Base-by-base conservation (phyloP, 2,797 vertebrate species). In the Amblyraja radiata region DNA sequence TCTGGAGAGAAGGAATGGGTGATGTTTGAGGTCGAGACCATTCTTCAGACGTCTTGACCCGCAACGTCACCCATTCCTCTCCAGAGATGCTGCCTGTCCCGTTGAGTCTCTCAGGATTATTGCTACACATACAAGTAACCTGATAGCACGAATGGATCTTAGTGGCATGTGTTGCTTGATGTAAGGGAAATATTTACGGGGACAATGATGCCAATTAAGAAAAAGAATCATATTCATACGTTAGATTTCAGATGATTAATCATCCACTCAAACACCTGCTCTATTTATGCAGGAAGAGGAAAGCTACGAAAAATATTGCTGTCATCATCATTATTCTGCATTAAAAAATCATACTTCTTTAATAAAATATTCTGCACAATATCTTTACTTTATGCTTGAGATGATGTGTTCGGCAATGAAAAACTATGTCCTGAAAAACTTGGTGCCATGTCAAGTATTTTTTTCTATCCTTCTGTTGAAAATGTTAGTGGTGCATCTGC, bases 171-270 rank as follows among this genome's bases (percentile, higher is more conserved):
- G 63, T 58, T 84, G 81, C 54, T 61, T 61, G 61, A 84, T 13
- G 11, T 13, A 61, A 28, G 61, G 14, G 21, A 68, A 88, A 14
- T 61, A 25, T 5, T 86, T 28, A 18, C 28, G 6, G 58, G 83
- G 83, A 10, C 28, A 63, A 16, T n/a, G 83, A 32, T 63, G 58
- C 58, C 25, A 61, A 13, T 86, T 65, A 63, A 86, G 28, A 86
- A 86, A 78, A 63, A 28, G 25, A 84, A n/a, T 63, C 58, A 18
- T 7, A 32, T 63, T n/a, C 58, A 63, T 63, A n/a, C 61, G 58
- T 86, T 86, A 63, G 83, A 18, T n/a, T 65, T 86, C 25, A 13
- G 58, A 86, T 86, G 58, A 86, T 86, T 65, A 86, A 86, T 86
- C 28, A 1, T 32, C 58, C 61, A 28, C 58, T 65, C 76, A 78